Percentiles rank a stretch among this genome's conserved stretches.
These are phyloP conservation scores for Drosophila longiperda DNA, from an alignment of 2,888 invertebrate species.

Conservation along the genomic window DNA sequence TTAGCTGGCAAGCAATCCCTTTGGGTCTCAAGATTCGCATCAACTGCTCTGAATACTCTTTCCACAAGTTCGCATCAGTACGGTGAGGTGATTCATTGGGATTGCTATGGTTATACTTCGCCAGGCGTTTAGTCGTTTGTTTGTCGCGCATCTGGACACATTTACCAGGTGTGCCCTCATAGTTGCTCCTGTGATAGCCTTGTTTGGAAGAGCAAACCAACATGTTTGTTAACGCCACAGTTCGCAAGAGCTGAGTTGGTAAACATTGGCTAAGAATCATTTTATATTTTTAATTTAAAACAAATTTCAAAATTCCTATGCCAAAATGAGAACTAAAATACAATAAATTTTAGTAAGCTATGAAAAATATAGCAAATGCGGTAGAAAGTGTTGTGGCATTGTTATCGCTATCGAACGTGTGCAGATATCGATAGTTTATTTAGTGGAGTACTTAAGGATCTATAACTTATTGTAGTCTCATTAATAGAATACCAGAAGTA, in stretches of 20 bases:
- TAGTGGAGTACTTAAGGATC: not conserved
- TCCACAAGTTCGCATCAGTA: not conserved
- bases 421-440: not conserved
- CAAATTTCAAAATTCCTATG: not conserved
- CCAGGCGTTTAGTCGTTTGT: not conserved
- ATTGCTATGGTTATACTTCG: not conserved
- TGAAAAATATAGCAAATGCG: not conserved
- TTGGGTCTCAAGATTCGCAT: slow-evolving; percentile 14
- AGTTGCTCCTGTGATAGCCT: slow-evolving; percentile 38
- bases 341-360: not conserved
- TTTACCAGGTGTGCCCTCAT: slow-evolving; percentile 26
- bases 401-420: not conserved
- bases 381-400: not conserved
- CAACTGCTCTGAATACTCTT: slow-evolving; percentile 34
- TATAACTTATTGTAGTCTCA: not conserved
- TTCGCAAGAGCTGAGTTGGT: not conserved
- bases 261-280: slow-evolving; percentile 12
- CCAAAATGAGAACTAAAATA: slow-evolving; percentile 6
- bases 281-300: slow-evolving; percentile 10
- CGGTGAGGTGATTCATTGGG: not conserved
- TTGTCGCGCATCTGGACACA: slow-evolving; percentile 34
- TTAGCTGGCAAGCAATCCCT: slow-evolving; percentile 12
- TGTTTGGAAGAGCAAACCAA: not conserved
- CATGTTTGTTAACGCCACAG: not conserved
- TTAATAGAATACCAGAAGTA: not conserved